Evolutionary conservation across 2,113 vertebrate species (phyloP), one percentile per base, ranked within the genome.

Genomic region (Carollia perspicillata): DNA sequence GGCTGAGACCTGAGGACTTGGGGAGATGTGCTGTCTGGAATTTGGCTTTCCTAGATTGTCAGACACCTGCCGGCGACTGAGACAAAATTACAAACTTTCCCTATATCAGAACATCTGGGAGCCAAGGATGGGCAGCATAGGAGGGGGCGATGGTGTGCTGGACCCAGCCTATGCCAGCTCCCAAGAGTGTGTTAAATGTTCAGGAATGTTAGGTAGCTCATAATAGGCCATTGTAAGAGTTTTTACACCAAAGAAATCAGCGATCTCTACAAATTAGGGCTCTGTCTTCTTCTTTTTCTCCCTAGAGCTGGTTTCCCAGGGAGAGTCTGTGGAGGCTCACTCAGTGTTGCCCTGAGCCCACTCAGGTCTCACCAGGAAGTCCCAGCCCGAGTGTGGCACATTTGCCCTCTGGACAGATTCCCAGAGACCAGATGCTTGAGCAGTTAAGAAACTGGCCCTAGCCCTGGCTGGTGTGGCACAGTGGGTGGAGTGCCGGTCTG

Each of bases 61-160:
- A 95, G 96, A 97, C 92, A 96, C 92, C 80, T 95, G 90, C 87
- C 77, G 74, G 84, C 28, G 80, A 51, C 66, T 47, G 80, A 97
- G 87, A 85, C 72, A 58, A 71, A 95, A 89, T 42, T 80, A 85
- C 90, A 91, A 89, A 30, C 42, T 33, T 68, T 58, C 28, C 83
- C 79, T 69, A 9, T 14, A 3, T 71, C 78, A 53, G 91, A 78
- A 65, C 91, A 75, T 33, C 60, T 86, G 78, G 75, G 42, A 91
- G 58, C 55, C 60, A 10, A 35, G 26, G 44, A 23, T 68, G 71
- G 71, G 66, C 72, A 35, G 30, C 78, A 23, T 1, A 11, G 63
- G 53, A 75, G n/a, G 80, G 17, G 75, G 40, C 8, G 0, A 2
- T 0, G 2, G 68, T 13, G 33, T 44, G 81, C n/a, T 74, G 14